Evolutionary conservation across 2,888 invertebrate genomes (phyloP).

Genomic region (Bimastos eiseni): DNA sequence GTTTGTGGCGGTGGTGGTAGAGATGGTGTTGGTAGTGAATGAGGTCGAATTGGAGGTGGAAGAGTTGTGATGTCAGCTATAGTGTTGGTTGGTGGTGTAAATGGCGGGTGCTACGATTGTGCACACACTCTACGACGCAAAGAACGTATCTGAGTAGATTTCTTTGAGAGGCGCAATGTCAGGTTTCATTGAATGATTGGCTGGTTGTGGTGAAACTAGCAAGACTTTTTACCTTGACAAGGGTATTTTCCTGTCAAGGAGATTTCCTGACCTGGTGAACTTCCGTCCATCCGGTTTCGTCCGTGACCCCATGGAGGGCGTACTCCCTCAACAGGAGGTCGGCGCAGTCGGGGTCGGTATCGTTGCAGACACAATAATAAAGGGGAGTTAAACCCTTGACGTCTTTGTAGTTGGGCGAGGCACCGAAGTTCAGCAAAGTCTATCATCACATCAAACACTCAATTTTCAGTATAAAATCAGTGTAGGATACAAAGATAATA

Average conservation of each 20-base stretch:
- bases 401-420: constrained; percentile 95
- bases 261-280: constrained; percentile 88
- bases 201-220: background rate
- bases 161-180: too few relatives aligned
- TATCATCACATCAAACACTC: background rate
- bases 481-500: too few relatives aligned
- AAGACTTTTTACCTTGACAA: background rate
- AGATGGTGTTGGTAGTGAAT: too few relatives aligned
- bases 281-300: constrained; percentile 97
- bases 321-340: constrained; percentile 93
- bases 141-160: too few relatives aligned
- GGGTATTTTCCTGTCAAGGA: too few relatives aligned
- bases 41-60: too few relatives aligned
- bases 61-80: background rate
- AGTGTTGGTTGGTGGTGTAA: background rate
- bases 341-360: constrained; percentile 77
- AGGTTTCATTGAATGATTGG: too few relatives aligned
- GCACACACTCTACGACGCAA: too few relatives aligned
- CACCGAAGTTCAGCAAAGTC: constrained; percentile 81
- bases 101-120: background rate
- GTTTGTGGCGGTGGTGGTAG: background rate
- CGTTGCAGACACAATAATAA: constrained; percentile 65
- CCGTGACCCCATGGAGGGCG: constrained; percentile 88
- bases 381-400: constrained; percentile 76
- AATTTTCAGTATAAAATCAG: background rate